Evolutionary conservation across 2,113 vertebrate species (phyloP), one percentile per base, ranked within the genome.

Genomic region (Agelaius phoeniceus): DNA sequence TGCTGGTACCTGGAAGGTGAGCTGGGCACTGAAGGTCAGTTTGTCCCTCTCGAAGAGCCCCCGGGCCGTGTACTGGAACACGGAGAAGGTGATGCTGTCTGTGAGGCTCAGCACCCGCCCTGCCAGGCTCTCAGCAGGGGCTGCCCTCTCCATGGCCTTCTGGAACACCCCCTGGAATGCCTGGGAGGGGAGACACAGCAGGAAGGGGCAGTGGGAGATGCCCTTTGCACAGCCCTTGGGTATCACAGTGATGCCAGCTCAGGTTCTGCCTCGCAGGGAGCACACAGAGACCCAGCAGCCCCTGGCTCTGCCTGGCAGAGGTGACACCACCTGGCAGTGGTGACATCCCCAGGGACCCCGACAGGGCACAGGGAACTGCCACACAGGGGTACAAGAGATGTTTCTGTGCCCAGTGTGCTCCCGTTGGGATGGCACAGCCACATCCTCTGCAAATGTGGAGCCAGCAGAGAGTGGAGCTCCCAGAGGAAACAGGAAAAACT

Each of bases 1-100:
- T 61, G 68, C 22, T 18, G 66, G 58, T 98, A 99, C 99, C 99
- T 99, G 99, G 97, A 99, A 99, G 82, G 99, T 98, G 31, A 99
- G 98, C 97, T 99, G 99, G 52, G 99, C 98, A 0, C 97, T 98
- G 97, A 98, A 99, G 67, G 98, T 99, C 94, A 99, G 97, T 85
- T 99, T 99, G 96, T 99, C 99, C 44, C 98, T 98, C 95, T 99
- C 99, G 27, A 99, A 99, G 74, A 99, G 98, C 33, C 99, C 99
- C 4, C 99, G 98, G 49, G 98, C 98, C 15, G 99, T 99, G 84
- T 99, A 99, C 97, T 99, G 99, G 97, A 98, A 99, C 61, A 98
- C 97, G 0, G 98, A 99, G 96, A 98, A 98, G 37, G 99, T 99
- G 94, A 99, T 98, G 98, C 98, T 99, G 97, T 99, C 99, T 1